Evolutionary conservation across 2,113 vertebrate genomes (phyloP), one percentile per base, ranked within the genome.

Genomic region (Brienomyrus longianalis): DNA sequence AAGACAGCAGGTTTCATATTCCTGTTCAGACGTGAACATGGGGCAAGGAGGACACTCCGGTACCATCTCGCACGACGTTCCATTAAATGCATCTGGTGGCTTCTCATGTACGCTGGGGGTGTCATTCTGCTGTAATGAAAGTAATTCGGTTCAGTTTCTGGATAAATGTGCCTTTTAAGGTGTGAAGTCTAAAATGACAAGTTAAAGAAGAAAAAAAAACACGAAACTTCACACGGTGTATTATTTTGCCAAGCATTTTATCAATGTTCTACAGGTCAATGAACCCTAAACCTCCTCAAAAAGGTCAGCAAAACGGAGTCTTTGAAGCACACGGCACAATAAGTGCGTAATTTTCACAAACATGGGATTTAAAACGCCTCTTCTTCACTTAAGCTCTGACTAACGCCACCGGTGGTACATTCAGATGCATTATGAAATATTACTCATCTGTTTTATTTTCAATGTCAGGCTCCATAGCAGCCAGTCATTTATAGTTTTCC

Each of bases 311-410:
- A 52, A 86, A 52, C 50, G 19, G 50, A 87, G 17, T 35, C 51
- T 39, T 84, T 84, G 6, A 35, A 87, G 31, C 51, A 54, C 51
- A 27, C 31, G 54, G 31, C 85, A 52, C 27, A 52, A 86, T 31
- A 27, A 86, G 27, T 54, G 31, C 19, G 48, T 54, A 54, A 54
- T 87, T 87, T 87, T 87, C 39, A 87, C 74, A 80, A 84, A 48
- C 19, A 84, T 84, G 19, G 83, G 83, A 48, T 54, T 87, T 52
- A 87, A 54, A 87, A 87, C 27, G n/a, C n/a, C 85, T 87, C 51
- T 86, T 86, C 85, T 51, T 87, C 85, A 54, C 83, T 86, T 86
- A 27, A 51, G 85, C 51, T 87, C 85, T 87, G 85, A 87, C 27
- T 87, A 87, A 87, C 56, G 50, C 27, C 48, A 87, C 31, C 51